Conservation (phyloP, 64 coral and sea anemone species). For the Stichodactyla mertensii region DNA sequence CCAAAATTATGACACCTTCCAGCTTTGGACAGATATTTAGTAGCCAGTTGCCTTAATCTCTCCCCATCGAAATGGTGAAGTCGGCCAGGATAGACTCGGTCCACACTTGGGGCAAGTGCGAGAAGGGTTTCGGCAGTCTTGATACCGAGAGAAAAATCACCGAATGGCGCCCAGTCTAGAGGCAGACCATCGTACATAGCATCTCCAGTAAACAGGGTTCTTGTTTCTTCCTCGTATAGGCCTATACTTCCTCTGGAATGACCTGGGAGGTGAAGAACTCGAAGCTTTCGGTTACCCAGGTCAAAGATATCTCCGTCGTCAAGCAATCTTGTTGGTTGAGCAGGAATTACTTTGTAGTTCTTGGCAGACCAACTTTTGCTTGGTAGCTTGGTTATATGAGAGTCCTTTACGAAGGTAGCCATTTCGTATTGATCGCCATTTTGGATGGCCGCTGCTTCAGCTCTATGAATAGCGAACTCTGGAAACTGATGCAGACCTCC, state of each 20-base stretch:
- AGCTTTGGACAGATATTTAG: conserved; percentile 47
- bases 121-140: conserved; percentile 34
- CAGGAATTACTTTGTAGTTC: conserved; percentile 51
- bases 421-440: conserved; percentile 52
- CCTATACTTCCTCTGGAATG: conserved; percentile 60
- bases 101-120: conserved; percentile 32
- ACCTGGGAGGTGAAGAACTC: conserved; percentile 65
- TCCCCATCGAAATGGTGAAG: conserved; percentile 41
- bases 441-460: conserved; percentile 47
- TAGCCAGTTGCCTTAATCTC: conserved; percentile 21
- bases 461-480: conserved; percentile 59
- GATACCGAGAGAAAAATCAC: conserved; percentile 31
- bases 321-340: conserved; percentile 41
- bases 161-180: conserved; percentile 53
- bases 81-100: conserved; percentile 55
- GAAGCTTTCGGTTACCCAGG: conserved; percentile 52
- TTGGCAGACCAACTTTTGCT: conserved; percentile 34
- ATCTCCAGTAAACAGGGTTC: conserved; percentile 52
- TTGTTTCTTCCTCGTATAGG: conserved; percentile 49
- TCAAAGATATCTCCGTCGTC: conserved; percentile 66
- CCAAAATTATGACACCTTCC: neutral
- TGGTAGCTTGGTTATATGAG: conserved; percentile 34
- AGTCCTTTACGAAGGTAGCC: conserved; percentile 16
- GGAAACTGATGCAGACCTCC: conserved; percentile 74
- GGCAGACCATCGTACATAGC: conserved; percentile 30